Conservation (phyloP, 2,113 vertebrate genomes). For the Ardeotis arabs region DNA sequence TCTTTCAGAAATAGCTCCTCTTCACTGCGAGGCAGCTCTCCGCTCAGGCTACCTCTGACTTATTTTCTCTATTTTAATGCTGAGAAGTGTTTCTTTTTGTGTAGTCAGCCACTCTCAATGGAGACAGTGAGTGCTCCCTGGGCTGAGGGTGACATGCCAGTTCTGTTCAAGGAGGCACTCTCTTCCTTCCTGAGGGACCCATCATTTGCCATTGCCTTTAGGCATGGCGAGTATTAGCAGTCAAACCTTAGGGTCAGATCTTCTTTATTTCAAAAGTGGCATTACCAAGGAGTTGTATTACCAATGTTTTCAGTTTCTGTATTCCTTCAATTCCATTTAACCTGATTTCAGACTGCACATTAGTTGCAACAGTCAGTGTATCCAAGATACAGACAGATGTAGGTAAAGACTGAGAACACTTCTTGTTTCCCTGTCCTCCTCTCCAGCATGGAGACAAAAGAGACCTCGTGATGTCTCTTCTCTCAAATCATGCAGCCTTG, state of each 20-base stretch:
- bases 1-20: background rate
- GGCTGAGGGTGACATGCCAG: background rate
- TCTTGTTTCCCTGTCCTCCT: background rate
- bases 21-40: background rate
- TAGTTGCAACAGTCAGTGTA: background rate
- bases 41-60: background rate
- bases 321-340: background rate
- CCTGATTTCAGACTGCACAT: background rate
- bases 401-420: background rate
- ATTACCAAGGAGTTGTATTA: background rate
- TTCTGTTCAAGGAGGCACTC: background rate
- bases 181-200: background rate
- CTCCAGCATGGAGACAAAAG: background rate
- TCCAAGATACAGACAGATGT: background rate
- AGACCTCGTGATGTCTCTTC: accelerated
- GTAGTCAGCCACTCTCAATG: background rate
- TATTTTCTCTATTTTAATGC: background rate
- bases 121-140: background rate
- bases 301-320: background rate
- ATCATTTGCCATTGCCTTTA: background rate
- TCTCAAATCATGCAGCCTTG: accelerated
- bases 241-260: background rate
- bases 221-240: background rate
- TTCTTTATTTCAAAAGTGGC: background rate
- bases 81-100: background rate